Percentiles rank a stretch among this genome's conserved stretches.
phyloP scores from a whole-genome alignment of 1,140 invertebrate genomes.

The Holotrichia oblita region DNA sequence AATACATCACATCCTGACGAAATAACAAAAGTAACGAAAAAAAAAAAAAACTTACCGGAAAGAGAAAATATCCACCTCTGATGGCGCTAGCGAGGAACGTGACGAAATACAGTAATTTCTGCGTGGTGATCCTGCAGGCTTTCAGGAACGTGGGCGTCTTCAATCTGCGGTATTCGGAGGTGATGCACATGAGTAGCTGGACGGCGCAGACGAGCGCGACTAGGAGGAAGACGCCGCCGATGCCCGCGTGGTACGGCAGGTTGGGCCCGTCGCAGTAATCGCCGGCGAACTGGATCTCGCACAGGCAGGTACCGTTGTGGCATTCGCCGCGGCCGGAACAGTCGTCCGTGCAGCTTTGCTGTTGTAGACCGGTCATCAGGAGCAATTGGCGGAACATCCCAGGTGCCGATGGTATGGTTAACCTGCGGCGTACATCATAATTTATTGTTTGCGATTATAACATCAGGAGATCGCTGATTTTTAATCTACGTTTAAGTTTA shows the following conservation, averaged over 20 bases:
- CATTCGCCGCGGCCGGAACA: conserved; percentile 92
- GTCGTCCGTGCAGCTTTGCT: conserved; percentile 65
- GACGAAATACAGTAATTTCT: conserved; percentile 91
- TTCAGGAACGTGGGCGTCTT: conserved; percentile 82
- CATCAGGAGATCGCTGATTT: no score
- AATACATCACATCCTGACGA: no score
- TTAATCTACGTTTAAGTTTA: no score
- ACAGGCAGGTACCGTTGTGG: conserved; percentile 89
- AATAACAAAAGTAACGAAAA: no score
- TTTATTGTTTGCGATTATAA: no score
- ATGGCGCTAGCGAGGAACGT: conserved; percentile 87
- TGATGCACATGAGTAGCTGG: conserved; percentile 86
- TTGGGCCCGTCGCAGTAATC: conserved; percentile 71
- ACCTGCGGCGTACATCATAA: no score
- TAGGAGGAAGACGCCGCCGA: conserved; percentile 84
- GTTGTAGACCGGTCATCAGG: conserved; percentile 57
- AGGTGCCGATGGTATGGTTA: neutral
- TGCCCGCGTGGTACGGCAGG: conserved; percentile 72
- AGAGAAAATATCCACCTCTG: conserved; percentile 89
- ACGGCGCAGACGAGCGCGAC: conserved; percentile 86
- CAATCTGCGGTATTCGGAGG: conserved; percentile 82
- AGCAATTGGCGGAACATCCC: conserved; percentile 59
- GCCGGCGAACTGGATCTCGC: conserved; percentile 79
- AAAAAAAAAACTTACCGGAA: conserved; percentile 77
- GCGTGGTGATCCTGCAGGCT: conserved; percentile 88